Conservation (phyloP, 2,888 invertebrate species). For the Drosophila bunnanda region DNA sequence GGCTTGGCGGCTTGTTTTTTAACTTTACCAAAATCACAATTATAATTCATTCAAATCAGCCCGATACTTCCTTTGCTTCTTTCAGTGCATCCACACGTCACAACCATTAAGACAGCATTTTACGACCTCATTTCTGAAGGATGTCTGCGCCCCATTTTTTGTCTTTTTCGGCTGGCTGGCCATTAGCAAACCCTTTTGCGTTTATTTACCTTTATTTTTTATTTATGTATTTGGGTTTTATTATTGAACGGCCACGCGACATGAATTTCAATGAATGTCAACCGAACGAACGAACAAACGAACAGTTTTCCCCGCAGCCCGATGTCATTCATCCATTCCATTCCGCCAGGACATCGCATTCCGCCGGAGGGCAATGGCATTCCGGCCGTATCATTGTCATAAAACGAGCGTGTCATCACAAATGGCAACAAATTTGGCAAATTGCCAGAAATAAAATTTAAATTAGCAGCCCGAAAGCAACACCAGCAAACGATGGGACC, state of each 20-base stretch:
- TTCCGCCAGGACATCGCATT: constrained; percentile 7
- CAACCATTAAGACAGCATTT: constrained; percentile 66
- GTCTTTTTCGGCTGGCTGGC: constrained; percentile 42
- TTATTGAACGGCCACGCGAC: constrained; percentile 77
- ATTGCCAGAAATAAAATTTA: constrained; percentile 81
- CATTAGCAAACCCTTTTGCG: constrained; percentile 78
- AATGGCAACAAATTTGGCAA: constrained; percentile 81
- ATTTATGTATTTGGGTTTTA: constrained; percentile 79
- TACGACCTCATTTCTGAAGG: constrained; percentile 46
- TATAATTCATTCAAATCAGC: no score
- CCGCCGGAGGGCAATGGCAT: constrained; percentile 35
- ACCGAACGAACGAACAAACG: constrained; percentile 30
- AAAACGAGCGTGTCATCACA: constrained; percentile 79
- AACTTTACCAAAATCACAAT: no score
- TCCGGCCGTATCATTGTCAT: constrained; percentile 69
- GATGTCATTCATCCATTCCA: constrained; percentile 6
- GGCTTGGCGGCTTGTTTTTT: no score
- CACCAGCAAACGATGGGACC: constrained; percentile 26
- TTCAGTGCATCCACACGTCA: constrained; percentile 51
- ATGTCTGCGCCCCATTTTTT: constrained; percentile 20
- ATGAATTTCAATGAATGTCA: constrained; percentile 81
- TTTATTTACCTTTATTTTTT: constrained; percentile 81
- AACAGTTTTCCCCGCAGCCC: not conserved
- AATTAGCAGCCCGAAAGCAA: constrained; percentile 63
- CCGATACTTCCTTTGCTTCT: not conserved